phyloP scores from a whole-genome alignment of 2,888 invertebrate species.

The Caenorhabditis parvicauda region DNA sequence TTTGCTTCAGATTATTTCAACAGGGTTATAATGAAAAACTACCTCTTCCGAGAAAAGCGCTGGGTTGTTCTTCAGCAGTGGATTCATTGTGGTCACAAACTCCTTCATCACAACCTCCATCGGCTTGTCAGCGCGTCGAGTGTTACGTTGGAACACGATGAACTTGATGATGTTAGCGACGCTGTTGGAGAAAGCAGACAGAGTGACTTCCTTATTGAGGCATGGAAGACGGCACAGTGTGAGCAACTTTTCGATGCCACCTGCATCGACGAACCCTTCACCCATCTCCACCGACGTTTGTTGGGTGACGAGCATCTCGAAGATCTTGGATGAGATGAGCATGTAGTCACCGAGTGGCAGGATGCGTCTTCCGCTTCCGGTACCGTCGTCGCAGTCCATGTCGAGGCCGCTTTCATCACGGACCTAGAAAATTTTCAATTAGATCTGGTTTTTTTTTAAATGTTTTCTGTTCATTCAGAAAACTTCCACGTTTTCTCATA shows the following conservation, averaged over 20 bases:
- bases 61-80: slow-evolving; percentile 8
- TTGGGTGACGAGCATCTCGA: slow-evolving; percentile 43
- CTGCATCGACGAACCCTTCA: slow-evolving; percentile 29
- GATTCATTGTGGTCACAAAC: slow-evolving; percentile 19
- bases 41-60: too few species aligned
- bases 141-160: slow-evolving; percentile 24
- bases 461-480: too few species aligned
- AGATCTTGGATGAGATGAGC: slow-evolving; percentile 37
- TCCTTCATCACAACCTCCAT: slow-evolving; percentile 20
- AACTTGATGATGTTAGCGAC: slow-evolving; percentile 43
- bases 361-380: slow-evolving; percentile 22
- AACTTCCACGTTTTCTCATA: too few species aligned
- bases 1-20: too few species aligned
- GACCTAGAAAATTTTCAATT: too few species aligned
- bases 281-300: slow-evolving; percentile 27
- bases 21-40: too few species aligned
- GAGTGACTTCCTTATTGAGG: slow-evolving; percentile 14
- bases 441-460: too few species aligned
- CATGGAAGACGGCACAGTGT: slow-evolving; percentile 20
- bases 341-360: slow-evolving; percentile 52
- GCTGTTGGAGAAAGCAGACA: slow-evolving; percentile 19
- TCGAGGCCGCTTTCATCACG: slow-evolving; percentile 18
- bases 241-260: slow-evolving; percentile 31
- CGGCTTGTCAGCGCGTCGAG: slow-evolving; percentile 14
- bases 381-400: slow-evolving; percentile 35